phyloP scores from a whole-genome alignment of 2,888 invertebrate genomes.

The Zaprionus bogoriensis region DNA sequence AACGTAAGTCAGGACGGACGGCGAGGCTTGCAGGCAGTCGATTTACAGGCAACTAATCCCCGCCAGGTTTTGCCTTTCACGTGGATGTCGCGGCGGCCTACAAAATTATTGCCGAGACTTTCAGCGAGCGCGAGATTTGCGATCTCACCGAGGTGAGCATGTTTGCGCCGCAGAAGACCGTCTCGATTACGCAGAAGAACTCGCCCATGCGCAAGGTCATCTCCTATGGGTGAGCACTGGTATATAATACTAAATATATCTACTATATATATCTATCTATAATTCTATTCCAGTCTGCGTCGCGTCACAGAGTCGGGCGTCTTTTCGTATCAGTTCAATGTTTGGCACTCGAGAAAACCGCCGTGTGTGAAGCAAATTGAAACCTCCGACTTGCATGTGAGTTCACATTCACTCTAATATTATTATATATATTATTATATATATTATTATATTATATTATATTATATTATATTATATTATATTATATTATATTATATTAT shows the following conservation, averaged over 20 bases:
- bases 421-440: fast-evolving
- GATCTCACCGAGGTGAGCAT: slow-evolving; percentile 86
- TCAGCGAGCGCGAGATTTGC: slow-evolving; percentile 87
- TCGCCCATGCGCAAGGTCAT: slow-evolving; percentile 86
- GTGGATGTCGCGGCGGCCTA: slow-evolving; percentile 88
- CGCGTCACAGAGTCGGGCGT: slow-evolving; percentile 85
- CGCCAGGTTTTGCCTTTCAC: slow-evolving; percentile 87
- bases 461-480: fast-evolving
- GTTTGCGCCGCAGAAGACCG: slow-evolving; percentile 85
- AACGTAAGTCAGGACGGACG: slow-evolving; percentile 83
- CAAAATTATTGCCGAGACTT: slow-evolving; percentile 86
- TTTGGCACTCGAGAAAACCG: slow-evolving; percentile 86
- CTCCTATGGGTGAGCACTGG: slow-evolving; percentile 49
- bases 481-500: neutral
- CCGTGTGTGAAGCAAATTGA: slow-evolving; percentile 84
- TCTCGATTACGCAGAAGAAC: slow-evolving; percentile 84
- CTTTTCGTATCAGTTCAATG: slow-evolving; percentile 84
- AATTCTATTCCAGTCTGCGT: slow-evolving; percentile 83
- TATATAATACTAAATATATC: too few species aligned
- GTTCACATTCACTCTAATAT: slow-evolving; percentile 40
- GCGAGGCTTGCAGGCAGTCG: too few species aligned
- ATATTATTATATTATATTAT: neutral
- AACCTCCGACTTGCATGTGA: slow-evolving; percentile 80
- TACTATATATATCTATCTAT: neutral
- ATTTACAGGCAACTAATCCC: too few species aligned